These are phyloP conservation scores for Hyppa rectilinea DNA, from an alignment of 2,888 invertebrate species.

Conservation along the genomic window DNA sequence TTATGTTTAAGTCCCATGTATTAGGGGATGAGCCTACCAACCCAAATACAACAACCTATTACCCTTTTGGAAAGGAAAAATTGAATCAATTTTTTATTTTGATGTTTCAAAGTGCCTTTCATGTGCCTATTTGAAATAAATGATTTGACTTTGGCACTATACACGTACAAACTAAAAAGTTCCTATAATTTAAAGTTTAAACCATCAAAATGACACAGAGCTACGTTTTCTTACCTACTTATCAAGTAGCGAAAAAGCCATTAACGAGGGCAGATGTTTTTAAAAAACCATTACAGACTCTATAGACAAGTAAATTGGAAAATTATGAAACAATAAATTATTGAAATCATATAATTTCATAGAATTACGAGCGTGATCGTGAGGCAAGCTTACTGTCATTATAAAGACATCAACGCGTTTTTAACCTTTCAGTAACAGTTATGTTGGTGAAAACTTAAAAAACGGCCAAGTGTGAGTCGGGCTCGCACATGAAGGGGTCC, in stretches of 20 bases:
- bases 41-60: no score
- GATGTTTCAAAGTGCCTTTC: no score
- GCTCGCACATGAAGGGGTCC: not conserved
- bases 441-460: not conserved
- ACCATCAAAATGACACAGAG: constrained; percentile 1
- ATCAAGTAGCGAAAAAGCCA: constrained; percentile 13
- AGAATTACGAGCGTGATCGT: constrained; percentile 45
- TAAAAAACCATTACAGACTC: constrained; percentile 48
- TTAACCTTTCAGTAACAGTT: constrained; percentile 43
- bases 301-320: constrained; percentile 34
- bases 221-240: not conserved
- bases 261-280: constrained; percentile 59
- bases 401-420: constrained; percentile 76
- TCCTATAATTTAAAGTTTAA: constrained; percentile 6
- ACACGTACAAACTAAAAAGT: not conserved
- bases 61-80: no score
- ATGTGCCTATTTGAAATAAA: no score
- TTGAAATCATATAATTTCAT: constrained; percentile 56
- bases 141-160: no score
- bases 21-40: no score
- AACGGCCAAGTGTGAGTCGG: not conserved
- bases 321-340: constrained; percentile 57
- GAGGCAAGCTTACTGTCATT: constrained; percentile 60
- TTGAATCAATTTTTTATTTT: no score
- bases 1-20: no score